Conservation (phyloP, 2,113 vertebrate species). For the Meriones unguiculatus region DNA sequence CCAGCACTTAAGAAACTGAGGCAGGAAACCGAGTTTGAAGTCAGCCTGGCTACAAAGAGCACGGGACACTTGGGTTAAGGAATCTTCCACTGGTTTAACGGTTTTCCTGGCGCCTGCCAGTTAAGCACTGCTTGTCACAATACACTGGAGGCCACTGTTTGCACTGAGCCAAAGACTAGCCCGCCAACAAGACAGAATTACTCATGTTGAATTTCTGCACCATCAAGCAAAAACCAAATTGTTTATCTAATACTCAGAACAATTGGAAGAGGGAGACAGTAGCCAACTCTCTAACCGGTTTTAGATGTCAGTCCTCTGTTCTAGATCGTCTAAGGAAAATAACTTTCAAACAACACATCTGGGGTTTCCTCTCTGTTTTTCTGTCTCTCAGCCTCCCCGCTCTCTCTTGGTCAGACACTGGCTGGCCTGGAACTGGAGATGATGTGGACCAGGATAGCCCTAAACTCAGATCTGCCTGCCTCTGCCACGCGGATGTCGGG, state of each 20-base stretch:
- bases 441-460: background rate
- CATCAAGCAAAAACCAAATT: background rate
- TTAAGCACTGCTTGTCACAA: background rate
- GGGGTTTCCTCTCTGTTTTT: background rate
- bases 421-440: background rate
- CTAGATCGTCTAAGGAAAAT: background rate
- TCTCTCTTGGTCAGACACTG: background rate
- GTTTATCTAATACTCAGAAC: background rate
- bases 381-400: background rate
- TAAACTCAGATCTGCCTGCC: background rate
- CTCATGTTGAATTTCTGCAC: background rate
- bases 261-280: background rate
- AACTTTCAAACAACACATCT: background rate
- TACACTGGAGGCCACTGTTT: background rate
- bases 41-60: background rate
- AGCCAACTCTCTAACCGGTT: background rate
- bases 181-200: background rate
- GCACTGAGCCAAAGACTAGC: no score
- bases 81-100: background rate
- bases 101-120: background rate
- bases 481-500: background rate
- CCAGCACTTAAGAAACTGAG: background rate
- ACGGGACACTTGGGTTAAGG: background rate
- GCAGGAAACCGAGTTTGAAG: background rate
- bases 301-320: background rate